Evolutionary conservation across 1,140 invertebrate genomes (phyloP).

Genomic region (Drosophila chauvacae): DNA sequence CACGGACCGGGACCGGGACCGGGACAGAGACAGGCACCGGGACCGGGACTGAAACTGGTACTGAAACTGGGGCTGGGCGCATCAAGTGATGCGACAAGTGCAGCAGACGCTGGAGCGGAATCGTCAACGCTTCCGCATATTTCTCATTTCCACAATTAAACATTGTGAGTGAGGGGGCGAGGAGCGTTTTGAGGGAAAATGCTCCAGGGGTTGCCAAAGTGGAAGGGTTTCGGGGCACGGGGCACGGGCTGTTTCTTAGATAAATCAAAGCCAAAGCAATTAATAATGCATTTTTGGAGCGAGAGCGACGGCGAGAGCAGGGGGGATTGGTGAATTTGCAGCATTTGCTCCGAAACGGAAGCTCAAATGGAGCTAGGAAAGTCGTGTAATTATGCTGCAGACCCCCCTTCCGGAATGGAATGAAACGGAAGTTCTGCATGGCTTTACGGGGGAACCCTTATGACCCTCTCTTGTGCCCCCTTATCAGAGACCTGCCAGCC

Average conservation of each 20-base stretch:
- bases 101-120: slow-evolving; percentile 73
- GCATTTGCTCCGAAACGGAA: slow-evolving; percentile 62
- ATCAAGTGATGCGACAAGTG: slow-evolving; percentile 83
- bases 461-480: background rate
- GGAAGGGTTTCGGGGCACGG: background rate
- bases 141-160: slow-evolving; percentile 84
- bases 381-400: slow-evolving; percentile 67
- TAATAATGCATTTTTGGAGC: slow-evolving; percentile 62
- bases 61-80: slow-evolving; percentile 43
- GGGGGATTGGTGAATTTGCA: slow-evolving; percentile 31
- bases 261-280: slow-evolving; percentile 77
- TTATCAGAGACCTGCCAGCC: slow-evolving; percentile 25
- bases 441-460: slow-evolving; percentile 20
- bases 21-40: slow-evolving; percentile 20
- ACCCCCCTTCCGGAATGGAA: slow-evolving; percentile 9
- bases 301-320: background rate
- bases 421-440: slow-evolving; percentile 55
- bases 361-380: slow-evolving; percentile 72
- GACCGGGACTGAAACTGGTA: slow-evolving; percentile 6
- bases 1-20: background rate
- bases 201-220: slow-evolving; percentile 48
- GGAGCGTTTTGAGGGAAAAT: slow-evolving; percentile 68
- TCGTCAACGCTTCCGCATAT: slow-evolving; percentile 82
- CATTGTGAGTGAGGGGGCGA: slow-evolving; percentile 57
- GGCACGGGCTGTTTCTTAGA: slow-evolving; percentile 55